phyloP scores from a whole-genome alignment of 2,888 invertebrate genomes.

The Drosophila sordidula region DNA sequence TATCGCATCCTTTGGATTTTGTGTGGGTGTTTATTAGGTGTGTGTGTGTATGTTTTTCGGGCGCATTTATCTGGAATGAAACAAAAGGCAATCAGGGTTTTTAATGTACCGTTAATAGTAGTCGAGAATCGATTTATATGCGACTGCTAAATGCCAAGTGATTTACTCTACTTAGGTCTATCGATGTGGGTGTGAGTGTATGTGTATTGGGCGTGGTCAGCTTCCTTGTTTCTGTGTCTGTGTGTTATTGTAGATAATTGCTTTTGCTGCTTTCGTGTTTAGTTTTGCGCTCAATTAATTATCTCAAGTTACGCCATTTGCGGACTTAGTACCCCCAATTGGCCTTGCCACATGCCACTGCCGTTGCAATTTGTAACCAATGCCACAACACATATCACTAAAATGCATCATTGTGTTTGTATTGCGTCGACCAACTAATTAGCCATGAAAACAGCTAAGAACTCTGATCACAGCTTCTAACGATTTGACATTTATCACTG shows the following conservation, averaged over 20 bases:
- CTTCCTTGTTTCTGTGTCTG: slow-evolving; percentile 14
- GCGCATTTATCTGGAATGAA: slow-evolving; percentile 74
- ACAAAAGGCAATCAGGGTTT: slow-evolving; percentile 74
- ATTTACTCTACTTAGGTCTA: slow-evolving; percentile 56
- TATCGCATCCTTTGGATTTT: slow-evolving; percentile 30
- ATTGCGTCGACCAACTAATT: slow-evolving; percentile 22
- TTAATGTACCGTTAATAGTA: slow-evolving; percentile 75
- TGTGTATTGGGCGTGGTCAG: slow-evolving; percentile 25
- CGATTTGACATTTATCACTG: no score
- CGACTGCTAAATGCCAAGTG: slow-evolving; percentile 72
- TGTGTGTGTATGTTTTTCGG: slow-evolving; percentile 8
- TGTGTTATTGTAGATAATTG: slow-evolving; percentile 74
- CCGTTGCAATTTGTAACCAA: slow-evolving; percentile 68
- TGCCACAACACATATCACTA: slow-evolving; percentile 44
- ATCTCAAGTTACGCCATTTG: slow-evolving; percentile 76
- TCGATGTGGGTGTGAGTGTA: slow-evolving; percentile 8
- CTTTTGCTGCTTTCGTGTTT: slow-evolving; percentile 73
- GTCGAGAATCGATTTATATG: slow-evolving; percentile 76
- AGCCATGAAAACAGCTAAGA: slow-evolving; percentile 21
- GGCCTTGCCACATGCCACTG: slow-evolving; percentile 54
- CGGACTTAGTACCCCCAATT: slow-evolving; percentile 60
- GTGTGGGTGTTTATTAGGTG: slow-evolving; percentile 5
- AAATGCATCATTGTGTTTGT: slow-evolving; percentile 33
- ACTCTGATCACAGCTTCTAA: slow-evolving; percentile 1
- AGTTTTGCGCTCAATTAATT: slow-evolving; percentile 78